A percentile compares a stretch with the other conserved stretches of the same genome.
phyloP scores from a whole-genome alignment of 2,113 vertebrate genomes.

The Thryonomys swinderianus region DNA sequence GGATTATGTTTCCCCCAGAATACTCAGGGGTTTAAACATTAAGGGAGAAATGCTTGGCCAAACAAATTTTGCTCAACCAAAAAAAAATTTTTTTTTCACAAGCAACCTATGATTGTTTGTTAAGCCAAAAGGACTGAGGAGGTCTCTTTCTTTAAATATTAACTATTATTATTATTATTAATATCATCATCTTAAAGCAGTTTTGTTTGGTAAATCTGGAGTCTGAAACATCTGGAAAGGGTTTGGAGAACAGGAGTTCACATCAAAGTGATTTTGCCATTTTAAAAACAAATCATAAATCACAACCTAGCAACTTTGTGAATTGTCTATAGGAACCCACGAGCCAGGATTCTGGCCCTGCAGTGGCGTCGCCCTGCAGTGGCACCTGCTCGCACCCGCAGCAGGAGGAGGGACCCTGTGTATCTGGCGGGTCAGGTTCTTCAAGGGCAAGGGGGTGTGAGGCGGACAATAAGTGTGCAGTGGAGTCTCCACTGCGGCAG shows the following conservation, averaged over 20 bases:
- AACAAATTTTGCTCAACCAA: constrained; percentile 58
- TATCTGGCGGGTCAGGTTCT: neutral
- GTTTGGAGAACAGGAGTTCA: constrained; percentile 58
- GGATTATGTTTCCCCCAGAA: constrained; percentile 73
- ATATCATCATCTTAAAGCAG: neutral
- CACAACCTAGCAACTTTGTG: neutral
- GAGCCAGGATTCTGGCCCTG: neutral
- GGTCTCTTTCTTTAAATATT: constrained; percentile 29
- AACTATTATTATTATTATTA: neutral
- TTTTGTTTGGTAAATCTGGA: constrained; percentile 49
- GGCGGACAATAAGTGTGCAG: neutral
- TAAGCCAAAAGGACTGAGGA: constrained; percentile 2
- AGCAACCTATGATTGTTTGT: constrained; percentile 22
- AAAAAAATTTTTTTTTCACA: neutral
- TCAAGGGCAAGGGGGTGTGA: neutral
- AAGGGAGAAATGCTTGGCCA: constrained; percentile 45
- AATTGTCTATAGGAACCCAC: neutral
- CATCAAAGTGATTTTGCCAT: constrained; percentile 68
- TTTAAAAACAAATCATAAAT: constrained; percentile 55
- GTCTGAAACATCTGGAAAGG: constrained; percentile 58
- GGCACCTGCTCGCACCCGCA: neutral
- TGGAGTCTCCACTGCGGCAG: fast-evolving
- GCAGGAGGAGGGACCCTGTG: neutral
- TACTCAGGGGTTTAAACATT: constrained; percentile 70
- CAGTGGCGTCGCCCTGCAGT: neutral